Base-by-base conservation (phyloP, 2,797 vertebrate species). In the Pseudochromis fuscus region DNA sequence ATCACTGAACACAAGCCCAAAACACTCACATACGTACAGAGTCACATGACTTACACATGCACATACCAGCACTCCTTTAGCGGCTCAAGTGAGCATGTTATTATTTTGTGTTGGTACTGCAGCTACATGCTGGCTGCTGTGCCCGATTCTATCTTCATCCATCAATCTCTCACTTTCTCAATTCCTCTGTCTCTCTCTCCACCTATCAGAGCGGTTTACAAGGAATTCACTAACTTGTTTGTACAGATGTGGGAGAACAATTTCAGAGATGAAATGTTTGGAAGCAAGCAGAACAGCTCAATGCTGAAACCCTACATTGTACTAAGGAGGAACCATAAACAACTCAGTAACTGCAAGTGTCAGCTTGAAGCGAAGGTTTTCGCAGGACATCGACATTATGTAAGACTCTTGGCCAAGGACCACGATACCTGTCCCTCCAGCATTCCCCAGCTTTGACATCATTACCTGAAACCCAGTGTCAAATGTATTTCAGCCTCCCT, bases 391-490 rank as follows among this genome's bases (percentile, higher is more conserved):
- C 62, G 40, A 50, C 15, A 19, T 83, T 75, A 85, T 38, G 57
- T 19, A 73, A 84, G 40, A 46, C 57, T 51, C 19, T 66, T 73
- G 72, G 78, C 72, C 59, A n/a, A 65, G 44, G 59, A 84, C 27
- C 21, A 44, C 13, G 15, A 52, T 84, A 90, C 83, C 84, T 78
- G 87, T 86, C 75, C 63, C 71, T 65, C 37, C 78, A 73, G 70
- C 89, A 92, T 93, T 92, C 91, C 89, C 75, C 56, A 61, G 77
- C 76, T 67, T 79, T 88, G 86, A 91, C 86, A 87, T 90, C 85
- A 92, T 84, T 53, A 86, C 71, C 82, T 88, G 87, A 90, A 87
- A 91, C 83, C 33, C 52, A 60, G 61, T 62, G 82, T 83, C 85
- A 79, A 49, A 30, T n/a, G 67, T 42, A 11, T 71, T 80, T 78